Conservation (phyloP, 2,797 vertebrate genomes). For the Cirrhinus molitorella region DNA sequence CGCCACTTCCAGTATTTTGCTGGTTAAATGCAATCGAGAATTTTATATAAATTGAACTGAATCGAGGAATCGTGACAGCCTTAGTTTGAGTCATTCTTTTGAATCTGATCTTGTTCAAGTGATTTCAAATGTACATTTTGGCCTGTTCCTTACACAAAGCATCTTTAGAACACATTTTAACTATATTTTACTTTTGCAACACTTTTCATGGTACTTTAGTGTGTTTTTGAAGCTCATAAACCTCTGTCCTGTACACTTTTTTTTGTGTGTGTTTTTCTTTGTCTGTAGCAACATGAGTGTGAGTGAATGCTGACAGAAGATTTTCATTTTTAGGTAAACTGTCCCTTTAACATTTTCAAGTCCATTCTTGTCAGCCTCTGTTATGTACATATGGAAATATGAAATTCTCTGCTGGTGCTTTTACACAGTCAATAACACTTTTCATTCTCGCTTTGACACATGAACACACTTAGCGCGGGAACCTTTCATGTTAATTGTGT, state of each 20-base stretch:
- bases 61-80: no score
- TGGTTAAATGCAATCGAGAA: no score
- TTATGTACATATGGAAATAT: conserved; percentile 55
- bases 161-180: background rate
- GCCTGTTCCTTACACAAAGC: background rate
- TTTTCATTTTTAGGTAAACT: background rate
- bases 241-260: background rate
- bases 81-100: no score
- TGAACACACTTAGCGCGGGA: conserved; percentile 70
- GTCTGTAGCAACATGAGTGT: background rate
- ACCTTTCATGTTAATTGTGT: conserved; percentile 79
- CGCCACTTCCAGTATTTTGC: no score
- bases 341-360: background rate
- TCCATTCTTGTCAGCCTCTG: conserved; percentile 33
- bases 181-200: background rate
- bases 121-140: background rate
- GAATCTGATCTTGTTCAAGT: background rate
- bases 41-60: no score
- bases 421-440: conserved; percentile 66
- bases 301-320: background rate
- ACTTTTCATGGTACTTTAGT: background rate
- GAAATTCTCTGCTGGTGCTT: conserved; percentile 40
- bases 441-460: conserved; percentile 70
- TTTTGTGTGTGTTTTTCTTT: background rate
- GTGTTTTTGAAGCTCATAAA: background rate